Evolutionary conservation across 92 coral and sea anemone genomes (phyloP), one percentile per base, ranked within the genome.

Genomic region (Porites rus): DNA sequence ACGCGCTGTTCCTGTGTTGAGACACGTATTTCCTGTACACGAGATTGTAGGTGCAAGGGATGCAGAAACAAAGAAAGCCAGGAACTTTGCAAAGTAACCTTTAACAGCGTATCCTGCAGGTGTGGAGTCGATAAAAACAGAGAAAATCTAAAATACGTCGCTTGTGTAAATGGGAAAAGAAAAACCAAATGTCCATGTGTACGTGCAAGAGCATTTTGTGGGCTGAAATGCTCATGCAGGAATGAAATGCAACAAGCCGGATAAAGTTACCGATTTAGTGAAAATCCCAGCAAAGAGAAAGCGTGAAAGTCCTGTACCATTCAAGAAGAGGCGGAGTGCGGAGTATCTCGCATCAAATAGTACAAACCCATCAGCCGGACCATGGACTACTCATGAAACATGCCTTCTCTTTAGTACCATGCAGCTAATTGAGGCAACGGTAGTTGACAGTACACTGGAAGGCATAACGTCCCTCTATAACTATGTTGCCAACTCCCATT

Each of bases 111-210:
- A 24, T 67, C 72, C 25, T 67, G 72, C 28, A 67, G 24, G 24
- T 67, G 72, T 11, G 72, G 50, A 67, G 9, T 19, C 25, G 38
- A 67, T 11, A 73, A 73, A 46, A 62, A 7, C 10, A 52, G 51
- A 52, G 5, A 25, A 25, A 73, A 51, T 13, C 3, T 1, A 10
- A 24, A 46, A 17, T 46, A 50, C 51, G 25, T 73, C 3, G 59
- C 59, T n/a, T n/a, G 59, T 13, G 52, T 10, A 9, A 16, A 73
- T 46, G 78, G 78, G 25, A 52, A 75, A 52, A 64, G 78, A 1
- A 75, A 75, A 75, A 52, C 78, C 19, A 83, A 83, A 58, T 83
- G 87, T 56, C 76, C 70, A n/a, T 83, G 87, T 58, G 52, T 83
- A 59, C 76, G 69, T 9, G 3, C 9, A 16, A 10, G 43, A 83